A percentile compares a stretch with the other conserved stretches of the same genome.
Conservation (phyloP, 2,797 vertebrate species). For the Hoplostethus mediterraneus region DNA sequence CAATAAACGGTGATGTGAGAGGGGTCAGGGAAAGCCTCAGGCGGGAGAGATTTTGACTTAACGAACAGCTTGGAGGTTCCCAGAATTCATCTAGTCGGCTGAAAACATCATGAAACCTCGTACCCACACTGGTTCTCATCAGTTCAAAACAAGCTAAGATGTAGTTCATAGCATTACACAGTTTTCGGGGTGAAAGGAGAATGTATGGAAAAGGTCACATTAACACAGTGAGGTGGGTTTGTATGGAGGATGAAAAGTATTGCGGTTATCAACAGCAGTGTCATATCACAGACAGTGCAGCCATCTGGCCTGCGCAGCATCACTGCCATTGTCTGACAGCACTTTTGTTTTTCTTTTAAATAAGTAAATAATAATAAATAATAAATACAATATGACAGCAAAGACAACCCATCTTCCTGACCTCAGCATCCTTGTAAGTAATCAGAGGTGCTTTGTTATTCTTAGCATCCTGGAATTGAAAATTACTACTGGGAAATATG, state of each 20-base stretch:
- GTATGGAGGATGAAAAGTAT: constrained; percentile 16
- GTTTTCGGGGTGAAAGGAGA: background rate
- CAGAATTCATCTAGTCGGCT: background rate
- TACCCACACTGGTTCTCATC: background rate
- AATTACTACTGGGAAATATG: background rate
- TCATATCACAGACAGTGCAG: constrained; percentile 60
- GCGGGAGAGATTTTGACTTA: constrained; percentile 5
- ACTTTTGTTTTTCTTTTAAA: constrained; percentile 43
- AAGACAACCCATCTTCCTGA: constrained; percentile 57
- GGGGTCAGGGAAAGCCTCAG: constrained; percentile 9
- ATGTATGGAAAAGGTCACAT: constrained; percentile 1
- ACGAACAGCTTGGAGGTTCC: background rate
- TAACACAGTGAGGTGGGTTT: constrained; percentile 9
- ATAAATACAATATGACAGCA: constrained; percentile 61
- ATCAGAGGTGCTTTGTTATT: constrained; percentile 34
- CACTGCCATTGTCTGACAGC: constrained; percentile 56
- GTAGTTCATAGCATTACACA: background rate
- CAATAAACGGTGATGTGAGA: constrained; percentile 28
- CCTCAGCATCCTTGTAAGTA: constrained; percentile 43
- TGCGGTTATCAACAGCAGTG: constrained; percentile 26
- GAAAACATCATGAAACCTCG: background rate
- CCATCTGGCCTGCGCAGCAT: constrained; percentile 67
- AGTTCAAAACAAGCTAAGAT: background rate
- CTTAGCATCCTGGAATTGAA: background rate
- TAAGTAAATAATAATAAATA: no score